A percentile compares a stretch with the other conserved stretches of the same genome.
phyloP scores from a whole-genome alignment of 1,140 invertebrate genomes.

The Maconellicoccus hirsutus region DNA sequence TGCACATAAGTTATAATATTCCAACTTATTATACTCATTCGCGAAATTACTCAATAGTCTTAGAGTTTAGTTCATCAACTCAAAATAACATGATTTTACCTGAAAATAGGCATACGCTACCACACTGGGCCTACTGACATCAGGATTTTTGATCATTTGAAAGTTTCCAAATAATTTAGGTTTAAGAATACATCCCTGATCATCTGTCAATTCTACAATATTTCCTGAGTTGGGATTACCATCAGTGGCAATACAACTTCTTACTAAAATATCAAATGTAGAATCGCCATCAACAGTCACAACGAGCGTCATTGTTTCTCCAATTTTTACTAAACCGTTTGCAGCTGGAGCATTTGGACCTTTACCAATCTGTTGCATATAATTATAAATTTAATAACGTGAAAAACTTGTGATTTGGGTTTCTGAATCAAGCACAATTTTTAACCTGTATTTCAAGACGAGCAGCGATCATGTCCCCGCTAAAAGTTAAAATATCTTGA shows the following conservation, averaged over 20 bases:
- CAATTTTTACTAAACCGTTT: conserved; percentile 67
- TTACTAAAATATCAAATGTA: conserved; percentile 63
- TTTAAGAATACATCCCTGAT: conserved; percentile 64
- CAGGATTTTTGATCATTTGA: conserved; percentile 63
- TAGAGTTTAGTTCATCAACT: too few relatives aligned
- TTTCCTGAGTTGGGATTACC: conserved; percentile 41
- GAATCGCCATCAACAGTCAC: conserved; percentile 67
- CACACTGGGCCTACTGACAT: conserved; percentile 46
- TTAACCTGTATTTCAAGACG: conserved; percentile 56
- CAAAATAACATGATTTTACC: too few relatives aligned
- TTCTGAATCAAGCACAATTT: too few relatives aligned
- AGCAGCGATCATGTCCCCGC: conserved; percentile 67
- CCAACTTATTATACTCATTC: too few relatives aligned
- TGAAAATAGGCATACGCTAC: conserved; percentile 68
- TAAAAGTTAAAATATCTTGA: conserved; percentile 68
- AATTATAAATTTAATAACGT: neutral
- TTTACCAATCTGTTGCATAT: conserved; percentile 45
- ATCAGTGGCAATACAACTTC: conserved; percentile 64
- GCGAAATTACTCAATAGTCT: too few relatives aligned
- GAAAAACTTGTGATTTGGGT: too few relatives aligned
- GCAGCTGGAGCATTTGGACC: conserved; percentile 64
- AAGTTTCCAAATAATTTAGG: conserved; percentile 70
- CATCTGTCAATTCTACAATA: conserved; percentile 57
- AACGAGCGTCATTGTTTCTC: conserved; percentile 69
- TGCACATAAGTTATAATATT: neutral